Conservation (phyloP, 2,797 vertebrate species). For the Acipenser ruthenus region DNA sequence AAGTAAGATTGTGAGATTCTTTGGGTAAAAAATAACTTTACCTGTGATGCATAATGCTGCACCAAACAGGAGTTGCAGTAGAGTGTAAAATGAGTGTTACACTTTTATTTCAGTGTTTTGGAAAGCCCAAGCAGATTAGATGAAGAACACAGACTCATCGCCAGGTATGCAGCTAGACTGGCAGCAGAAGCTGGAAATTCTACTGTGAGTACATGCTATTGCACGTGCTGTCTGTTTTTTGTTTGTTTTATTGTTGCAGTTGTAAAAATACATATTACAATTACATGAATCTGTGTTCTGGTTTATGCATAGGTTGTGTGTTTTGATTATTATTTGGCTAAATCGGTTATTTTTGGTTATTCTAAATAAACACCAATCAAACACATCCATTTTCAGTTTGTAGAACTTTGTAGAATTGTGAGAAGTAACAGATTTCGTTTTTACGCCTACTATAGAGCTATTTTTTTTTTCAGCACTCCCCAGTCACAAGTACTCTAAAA, state of each 20-base stretch:
- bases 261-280: too few relatives aligned
- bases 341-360: too few relatives aligned
- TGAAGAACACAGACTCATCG: slow-evolving; percentile 92
- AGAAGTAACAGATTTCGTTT: too few relatives aligned
- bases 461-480: too few relatives aligned
- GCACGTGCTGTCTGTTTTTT: neutral
- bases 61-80: slow-evolving; percentile 8
- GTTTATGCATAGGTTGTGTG: neutral
- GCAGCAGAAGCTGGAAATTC: slow-evolving; percentile 86
- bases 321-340: too few relatives aligned
- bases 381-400: too few relatives aligned
- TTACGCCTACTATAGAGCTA: too few relatives aligned
- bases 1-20: neutral
- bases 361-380: too few relatives aligned
- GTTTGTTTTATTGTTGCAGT: neutral
- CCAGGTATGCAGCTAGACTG: slow-evolving; percentile 85
- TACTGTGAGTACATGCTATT: slow-evolving; percentile 60
- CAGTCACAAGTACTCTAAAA: too few relatives aligned
- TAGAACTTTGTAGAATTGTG: too few relatives aligned
- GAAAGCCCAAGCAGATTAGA: slow-evolving; percentile 89
- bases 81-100: slow-evolving; percentile 14
- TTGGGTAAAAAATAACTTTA: neutral
- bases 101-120: slow-evolving; percentile 60
- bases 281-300: neutral
- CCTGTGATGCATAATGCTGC: slow-evolving; percentile 16